These are phyloP conservation scores for Hoplodrina blanda DNA, from an alignment of 2,888 invertebrate genomes.

Conservation along the genomic window DNA sequence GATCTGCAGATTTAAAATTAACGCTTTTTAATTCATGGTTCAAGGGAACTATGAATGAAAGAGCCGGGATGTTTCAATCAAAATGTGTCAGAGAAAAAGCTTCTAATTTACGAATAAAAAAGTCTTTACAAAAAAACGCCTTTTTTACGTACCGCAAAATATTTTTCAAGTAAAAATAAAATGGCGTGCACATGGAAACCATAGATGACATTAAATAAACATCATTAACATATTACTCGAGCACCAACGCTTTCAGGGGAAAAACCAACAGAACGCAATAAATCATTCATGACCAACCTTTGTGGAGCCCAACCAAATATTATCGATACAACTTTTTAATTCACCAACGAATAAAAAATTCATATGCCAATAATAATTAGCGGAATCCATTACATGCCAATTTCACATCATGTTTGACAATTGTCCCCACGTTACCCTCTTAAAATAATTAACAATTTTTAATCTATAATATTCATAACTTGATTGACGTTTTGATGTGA, in stretches of 20 bases:
- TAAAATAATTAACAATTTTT: conserved; percentile 66
- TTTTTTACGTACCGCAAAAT: not conserved
- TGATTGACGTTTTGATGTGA: conserved; percentile 83
- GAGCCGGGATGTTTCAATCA: conserved; percentile 15
- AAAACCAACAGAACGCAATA: conserved; percentile 82
- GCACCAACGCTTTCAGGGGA: conserved; percentile 82
- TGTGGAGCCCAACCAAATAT: conserved; percentile 76
- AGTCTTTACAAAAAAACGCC: too few relatives aligned
- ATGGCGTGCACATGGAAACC: not conserved
- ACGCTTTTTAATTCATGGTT: conserved; percentile 67
- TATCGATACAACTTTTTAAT: conserved; percentile 71
- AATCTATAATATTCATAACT: conserved; percentile 76
- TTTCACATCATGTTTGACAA: conserved; percentile 68
- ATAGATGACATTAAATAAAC: conserved; percentile 69
- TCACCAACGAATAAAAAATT: conserved; percentile 69
- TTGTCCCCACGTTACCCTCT: conserved; percentile 66
- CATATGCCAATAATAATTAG: conserved; percentile 79
- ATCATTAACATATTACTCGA: conserved; percentile 78
- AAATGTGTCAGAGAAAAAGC: not conserved
- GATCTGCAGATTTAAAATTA: conserved; percentile 74
- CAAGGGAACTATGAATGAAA: conserved; percentile 15
- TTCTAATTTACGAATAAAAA: too few relatives aligned
- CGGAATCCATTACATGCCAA: conserved; percentile 78
- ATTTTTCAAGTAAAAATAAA: not conserved
- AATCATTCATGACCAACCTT: conserved; percentile 84